Evolutionary conservation across 2,797 vertebrate genomes (phyloP), one percentile per base, ranked within the genome.

Genomic region (Manis crassicaudata): DNA sequence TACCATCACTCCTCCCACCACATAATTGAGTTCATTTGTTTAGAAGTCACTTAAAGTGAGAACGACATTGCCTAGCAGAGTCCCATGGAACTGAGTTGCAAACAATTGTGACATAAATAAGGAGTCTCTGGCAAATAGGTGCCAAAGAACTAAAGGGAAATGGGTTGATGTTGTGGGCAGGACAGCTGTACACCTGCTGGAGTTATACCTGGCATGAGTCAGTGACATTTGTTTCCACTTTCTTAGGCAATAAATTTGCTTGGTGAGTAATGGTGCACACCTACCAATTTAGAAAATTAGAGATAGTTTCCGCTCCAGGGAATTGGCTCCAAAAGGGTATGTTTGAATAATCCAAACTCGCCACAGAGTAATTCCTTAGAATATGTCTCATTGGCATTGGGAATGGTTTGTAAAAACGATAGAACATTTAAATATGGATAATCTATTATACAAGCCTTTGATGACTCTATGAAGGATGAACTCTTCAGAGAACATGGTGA

Each of bases 201-300:
- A 65, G 46, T 37, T 62, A 29, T 58, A 94, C 83, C 90, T 94
- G 68, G 63, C 40, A 50, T 58, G 40, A 56, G 40, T 76, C 88
- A 96, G 25, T 37, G 72, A 79, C 58, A 92, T 92, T 96, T 97
- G 80, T 96, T 96, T 75, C 87, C 67, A 90, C 93, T 96, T 96
- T 97, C 93, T 76, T 88, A 93, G 90, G 94, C 77, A 96, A 96
- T 97, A 97, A 86, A 84, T 97, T 96, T 92, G 43, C 87, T 79
- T 92, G 76, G 52, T 97, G 96, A 97, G 96, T 97, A 96, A 96
- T 95, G 89, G 89, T 58, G 37, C 84, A 96, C 70, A 95, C 96
- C 96, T 97, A 96, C 89, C 93, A 97, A 97, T 97, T 97, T 97
- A 96, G 81, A 96, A 97, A 98, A 97, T 93, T 88, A 96, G 90